Base-by-base conservation (phyloP, 1,140 invertebrate genomes). In the Theocolax elegans region DNA sequence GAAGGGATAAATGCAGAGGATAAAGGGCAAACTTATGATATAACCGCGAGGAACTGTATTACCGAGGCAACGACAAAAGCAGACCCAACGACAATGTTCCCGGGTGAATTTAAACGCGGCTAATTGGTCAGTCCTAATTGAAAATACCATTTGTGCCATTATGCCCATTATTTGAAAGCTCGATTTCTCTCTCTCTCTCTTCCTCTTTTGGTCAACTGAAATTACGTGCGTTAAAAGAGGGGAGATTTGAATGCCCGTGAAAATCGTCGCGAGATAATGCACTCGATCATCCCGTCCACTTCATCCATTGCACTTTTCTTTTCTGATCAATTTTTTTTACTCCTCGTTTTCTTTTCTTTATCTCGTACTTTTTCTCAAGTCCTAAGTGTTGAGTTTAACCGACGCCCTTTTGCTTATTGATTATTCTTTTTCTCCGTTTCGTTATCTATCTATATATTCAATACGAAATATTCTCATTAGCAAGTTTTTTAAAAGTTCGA, bases 121-220 rank as follows among this genome's bases (percentile, higher is more conserved):
- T 81, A 81, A 83, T 81, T 80, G 78, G 76, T 79, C 75, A 75
- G 60, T 71, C 71, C 67, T 80, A 81, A 81, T 80, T 81, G 75
- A 78, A 77, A 77, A 75, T 76, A 72, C 73, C 74, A 77, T 80
- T 80, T 77, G 67, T 71, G 64, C 66, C 75, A 77, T 77, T 77
- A 75, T 72, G 73, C 27, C 40, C 51, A 73, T 75, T 74, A 74
- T 72, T 46, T 53, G 68, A 23, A 40, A 74, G 19, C 65, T 19
- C 13, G 29, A 25, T 49, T 31, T 40, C 27, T 4, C 35, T 42
- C 13, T n/a, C n/a, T n/a, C 31, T 35, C 10, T 35, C 10, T 35
- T 35, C 10, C 31, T 35, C 4, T 35, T 35, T 6, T 35, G 10
- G 31, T 10, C 10, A 35, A 35, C 31, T 10, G 31, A 6, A n/a